phyloP scores from a whole-genome alignment of 1,140 invertebrate species.

The Scaptomyza montana region DNA sequence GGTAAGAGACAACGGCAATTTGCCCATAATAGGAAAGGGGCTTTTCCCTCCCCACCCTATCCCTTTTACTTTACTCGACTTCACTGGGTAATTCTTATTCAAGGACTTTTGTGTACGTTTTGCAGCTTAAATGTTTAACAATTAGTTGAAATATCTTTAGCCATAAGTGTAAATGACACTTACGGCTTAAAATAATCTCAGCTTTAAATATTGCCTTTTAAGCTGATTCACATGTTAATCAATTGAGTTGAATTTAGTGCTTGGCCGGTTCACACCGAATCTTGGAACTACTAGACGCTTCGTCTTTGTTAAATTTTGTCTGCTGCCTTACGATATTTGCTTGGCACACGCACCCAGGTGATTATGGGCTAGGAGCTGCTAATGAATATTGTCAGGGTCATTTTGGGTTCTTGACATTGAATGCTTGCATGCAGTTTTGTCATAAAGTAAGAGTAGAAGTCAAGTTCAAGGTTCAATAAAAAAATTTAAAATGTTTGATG shows the following conservation, averaged over 20 bases:
- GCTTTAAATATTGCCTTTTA: background rate
- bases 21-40: background rate
- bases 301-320: slow-evolving; percentile 13
- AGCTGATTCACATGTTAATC: background rate
- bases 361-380: background rate
- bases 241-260: background rate
- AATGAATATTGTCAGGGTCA: background rate
- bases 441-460: background rate
- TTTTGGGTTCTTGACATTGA: background rate
- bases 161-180: slow-evolving; percentile 14
- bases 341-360: slow-evolving; percentile 17
- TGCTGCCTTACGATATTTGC: background rate
- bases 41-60: background rate
- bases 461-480: background rate
- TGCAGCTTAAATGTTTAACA: slow-evolving; percentile 34
- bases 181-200: slow-evolving; percentile 7
- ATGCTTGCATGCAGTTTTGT: background rate
- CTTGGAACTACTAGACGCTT: background rate
- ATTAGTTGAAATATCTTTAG: slow-evolving; percentile 23
- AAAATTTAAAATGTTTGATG: no score
- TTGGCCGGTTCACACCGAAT: background rate
- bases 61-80: background rate
- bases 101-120: slow-evolving; percentile 32
- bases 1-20: slow-evolving; percentile 7
- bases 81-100: slow-evolving; percentile 5